Evolutionary conservation across 2,888 invertebrate species (phyloP).

Genomic region (Trachelus stipa): DNA sequence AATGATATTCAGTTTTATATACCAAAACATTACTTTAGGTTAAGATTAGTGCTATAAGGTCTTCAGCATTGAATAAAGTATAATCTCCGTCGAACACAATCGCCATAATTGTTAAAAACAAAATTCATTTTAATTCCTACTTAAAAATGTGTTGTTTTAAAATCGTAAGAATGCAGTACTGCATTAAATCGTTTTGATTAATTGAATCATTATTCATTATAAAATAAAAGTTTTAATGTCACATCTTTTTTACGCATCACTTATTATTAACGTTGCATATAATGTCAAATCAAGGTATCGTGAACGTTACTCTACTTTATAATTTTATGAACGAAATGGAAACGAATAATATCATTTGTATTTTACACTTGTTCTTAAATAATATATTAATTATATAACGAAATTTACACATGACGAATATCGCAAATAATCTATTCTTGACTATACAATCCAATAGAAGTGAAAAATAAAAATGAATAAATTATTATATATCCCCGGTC

Average conservation of each 20-base stretch:
- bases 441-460: not conserved
- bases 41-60: constrained; percentile 17
- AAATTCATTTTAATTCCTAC: not conserved
- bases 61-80: not conserved
- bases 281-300: not conserved
- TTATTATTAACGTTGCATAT: not conserved
- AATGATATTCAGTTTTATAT: constrained; percentile 64
- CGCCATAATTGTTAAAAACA: not conserved
- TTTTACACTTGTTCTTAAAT: not conserved
- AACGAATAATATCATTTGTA: not conserved
- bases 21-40: constrained; percentile 49
- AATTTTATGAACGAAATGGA: not conserved
- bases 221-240: not conserved
- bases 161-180: not conserved
- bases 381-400: not conserved
- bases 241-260: not conserved
- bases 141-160: not conserved
- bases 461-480: not conserved
- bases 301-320: not conserved
- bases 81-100: not conserved
- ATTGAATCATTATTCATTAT: not conserved
- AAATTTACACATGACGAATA: not conserved
- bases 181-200: not conserved
- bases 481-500: not conserved
- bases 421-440: not conserved